A percentile compares a stretch with the other conserved stretches of the same genome.
Conservation (phyloP, 2,113 vertebrate species). For the Platysternon megacephalum region DNA sequence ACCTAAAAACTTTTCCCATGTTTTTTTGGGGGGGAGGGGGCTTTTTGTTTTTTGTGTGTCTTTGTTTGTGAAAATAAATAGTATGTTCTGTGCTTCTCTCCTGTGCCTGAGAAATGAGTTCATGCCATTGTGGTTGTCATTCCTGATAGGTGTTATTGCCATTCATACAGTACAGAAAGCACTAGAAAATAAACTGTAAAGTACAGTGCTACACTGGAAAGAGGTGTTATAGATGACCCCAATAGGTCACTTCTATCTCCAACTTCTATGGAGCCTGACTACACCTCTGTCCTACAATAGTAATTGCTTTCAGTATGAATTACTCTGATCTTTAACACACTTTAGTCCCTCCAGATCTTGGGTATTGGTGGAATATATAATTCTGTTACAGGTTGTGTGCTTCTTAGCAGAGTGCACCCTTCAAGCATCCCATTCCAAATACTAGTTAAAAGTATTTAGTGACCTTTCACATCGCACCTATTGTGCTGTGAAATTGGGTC, state of each 20-base stretch:
- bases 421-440: not conserved
- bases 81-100: not conserved
- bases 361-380: not conserved
- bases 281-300: not conserved
- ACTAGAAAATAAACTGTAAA: not conserved
- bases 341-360: not conserved
- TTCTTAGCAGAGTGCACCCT: not conserved
- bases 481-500: not conserved
- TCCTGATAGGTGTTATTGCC: not conserved
- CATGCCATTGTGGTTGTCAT: not conserved
- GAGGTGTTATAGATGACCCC: not conserved
- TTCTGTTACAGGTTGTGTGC: not conserved
- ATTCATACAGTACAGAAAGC: not conserved
- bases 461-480: not conserved
- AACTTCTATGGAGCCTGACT: not conserved
- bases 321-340: not conserved
- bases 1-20: not conserved
- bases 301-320: not conserved
- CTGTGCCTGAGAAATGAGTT: not conserved
- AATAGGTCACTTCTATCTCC: not conserved
- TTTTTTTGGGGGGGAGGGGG: too few relatives aligned
- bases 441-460: not conserved
- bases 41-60: not conserved
- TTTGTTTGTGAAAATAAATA: not conserved
- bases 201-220: not conserved